Percentiles rank a stretch among this genome's conserved stretches.
These are phyloP conservation scores for Sebastes hubbsi DNA, from an alignment of 2,797 vertebrate genomes.

Conservation along the genomic window DNA sequence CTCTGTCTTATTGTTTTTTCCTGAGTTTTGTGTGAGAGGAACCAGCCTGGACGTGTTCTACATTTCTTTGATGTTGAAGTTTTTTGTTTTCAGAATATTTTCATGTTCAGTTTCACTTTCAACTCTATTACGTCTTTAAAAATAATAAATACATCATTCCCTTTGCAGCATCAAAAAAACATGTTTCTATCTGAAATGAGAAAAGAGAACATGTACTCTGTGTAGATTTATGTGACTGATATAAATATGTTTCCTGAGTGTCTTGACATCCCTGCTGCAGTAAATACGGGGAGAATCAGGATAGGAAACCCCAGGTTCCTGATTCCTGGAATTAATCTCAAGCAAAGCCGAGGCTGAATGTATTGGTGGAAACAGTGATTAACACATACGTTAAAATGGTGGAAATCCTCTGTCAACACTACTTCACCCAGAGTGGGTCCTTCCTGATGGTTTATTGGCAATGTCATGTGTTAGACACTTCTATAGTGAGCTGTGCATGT, in stretches of 20 bases:
- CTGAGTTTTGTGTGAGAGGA: conserved; percentile 7
- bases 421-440: conserved; percentile 2
- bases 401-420: conserved; percentile 23
- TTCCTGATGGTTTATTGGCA: conserved; percentile 14
- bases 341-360: neutral
- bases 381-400: conserved; percentile 6
- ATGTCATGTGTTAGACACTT: neutral
- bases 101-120: neutral
- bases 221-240: neutral
- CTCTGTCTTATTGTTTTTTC: neutral
- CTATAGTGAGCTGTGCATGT: neutral
- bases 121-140: neutral
- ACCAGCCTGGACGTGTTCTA: neutral
- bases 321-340: conserved; percentile 30
- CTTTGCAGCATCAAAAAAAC: neutral
- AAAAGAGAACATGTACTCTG: neutral
- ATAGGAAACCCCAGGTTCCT: conserved; percentile 29
- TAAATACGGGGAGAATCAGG: neutral
- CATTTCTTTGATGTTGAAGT: neutral
- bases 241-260: neutral
- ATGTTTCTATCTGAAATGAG: too few relatives aligned
- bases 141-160: neutral
- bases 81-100: neutral
- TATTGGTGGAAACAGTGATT: conserved; percentile 33
- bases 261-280: neutral